Evolutionary conservation across 2,888 invertebrate genomes (phyloP).

Genomic region (Tryphoninae sp.): DNA sequence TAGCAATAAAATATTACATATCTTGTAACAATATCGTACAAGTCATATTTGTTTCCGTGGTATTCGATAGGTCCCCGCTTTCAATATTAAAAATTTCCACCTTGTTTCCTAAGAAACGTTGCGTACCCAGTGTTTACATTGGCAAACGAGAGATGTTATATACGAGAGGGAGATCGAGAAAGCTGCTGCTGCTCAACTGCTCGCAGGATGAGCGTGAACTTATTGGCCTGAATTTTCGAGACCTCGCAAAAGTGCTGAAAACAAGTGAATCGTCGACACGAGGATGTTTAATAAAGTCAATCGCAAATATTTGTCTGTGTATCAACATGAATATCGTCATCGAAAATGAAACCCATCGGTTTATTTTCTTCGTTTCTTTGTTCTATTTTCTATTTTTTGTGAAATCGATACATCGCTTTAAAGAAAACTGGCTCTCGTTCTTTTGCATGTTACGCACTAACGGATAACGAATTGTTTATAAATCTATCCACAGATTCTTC

Average conservation of each 20-base stretch:
- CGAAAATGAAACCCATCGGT: conserved; percentile 3
- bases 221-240: conserved; percentile 39
- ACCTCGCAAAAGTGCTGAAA: neutral
- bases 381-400: neutral
- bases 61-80: neutral
- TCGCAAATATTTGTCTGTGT: neutral
- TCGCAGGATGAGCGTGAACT: conserved; percentile 55
- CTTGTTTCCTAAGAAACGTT: conserved; percentile 17
- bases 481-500: neutral
- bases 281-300: neutral
- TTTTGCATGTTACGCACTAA: neutral
- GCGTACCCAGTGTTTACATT: conserved; percentile 10
- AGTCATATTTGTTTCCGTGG: too few relatives aligned
- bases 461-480: too few relatives aligned
- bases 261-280: neutral
- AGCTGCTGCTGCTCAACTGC: conserved; percentile 63
- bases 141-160: conserved; percentile 25
- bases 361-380: neutral
- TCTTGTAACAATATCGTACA: too few relatives aligned
- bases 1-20: too few relatives aligned
- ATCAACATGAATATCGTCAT: conserved; percentile 19
- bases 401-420: conserved; percentile 12
- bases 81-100: neutral
- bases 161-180: conserved; percentile 66
- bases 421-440: conserved; percentile 22